Conservation (phyloP, 2,113 vertebrate species). For the Oreochromis niloticus region DNA sequence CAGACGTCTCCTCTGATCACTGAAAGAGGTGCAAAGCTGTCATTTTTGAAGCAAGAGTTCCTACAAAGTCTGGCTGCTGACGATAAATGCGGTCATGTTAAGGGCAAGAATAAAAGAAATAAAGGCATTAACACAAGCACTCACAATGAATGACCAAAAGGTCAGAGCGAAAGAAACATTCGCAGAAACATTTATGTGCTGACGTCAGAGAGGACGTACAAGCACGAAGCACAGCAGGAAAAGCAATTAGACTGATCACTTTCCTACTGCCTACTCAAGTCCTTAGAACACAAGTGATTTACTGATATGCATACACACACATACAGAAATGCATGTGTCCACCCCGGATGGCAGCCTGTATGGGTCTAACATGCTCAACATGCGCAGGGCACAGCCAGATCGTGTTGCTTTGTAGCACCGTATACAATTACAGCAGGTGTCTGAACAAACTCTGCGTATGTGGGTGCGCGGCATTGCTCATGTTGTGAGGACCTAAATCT, state of each 20-base stretch:
- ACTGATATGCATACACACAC: background rate
- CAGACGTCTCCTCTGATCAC: background rate
- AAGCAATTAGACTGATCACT: slow-evolving; percentile 46
- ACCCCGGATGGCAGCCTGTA: background rate
- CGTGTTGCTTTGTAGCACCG: slow-evolving; percentile 30
- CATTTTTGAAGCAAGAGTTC: background rate
- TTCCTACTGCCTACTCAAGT: slow-evolving; percentile 11
- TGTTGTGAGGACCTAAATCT: background rate
- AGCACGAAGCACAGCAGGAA: slow-evolving; percentile 28
- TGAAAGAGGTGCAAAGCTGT: background rate
- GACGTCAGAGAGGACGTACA: background rate
- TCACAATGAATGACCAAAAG: background rate
- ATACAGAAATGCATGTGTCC: background rate
- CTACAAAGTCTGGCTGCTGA: background rate
- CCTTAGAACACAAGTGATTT: background rate
- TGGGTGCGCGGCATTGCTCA: background rate
- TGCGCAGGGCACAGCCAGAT: slow-evolving; percentile 20
- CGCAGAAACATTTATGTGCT: background rate
- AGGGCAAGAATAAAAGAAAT: background rate
- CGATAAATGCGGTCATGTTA: background rate
- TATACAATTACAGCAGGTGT: slow-evolving; percentile 48
- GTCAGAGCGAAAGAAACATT: background rate
- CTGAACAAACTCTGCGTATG: background rate
- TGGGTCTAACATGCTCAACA: background rate
- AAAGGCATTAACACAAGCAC: background rate